Conservation (phyloP, 2,888 invertebrate species). For the Philereme transversata region DNA sequence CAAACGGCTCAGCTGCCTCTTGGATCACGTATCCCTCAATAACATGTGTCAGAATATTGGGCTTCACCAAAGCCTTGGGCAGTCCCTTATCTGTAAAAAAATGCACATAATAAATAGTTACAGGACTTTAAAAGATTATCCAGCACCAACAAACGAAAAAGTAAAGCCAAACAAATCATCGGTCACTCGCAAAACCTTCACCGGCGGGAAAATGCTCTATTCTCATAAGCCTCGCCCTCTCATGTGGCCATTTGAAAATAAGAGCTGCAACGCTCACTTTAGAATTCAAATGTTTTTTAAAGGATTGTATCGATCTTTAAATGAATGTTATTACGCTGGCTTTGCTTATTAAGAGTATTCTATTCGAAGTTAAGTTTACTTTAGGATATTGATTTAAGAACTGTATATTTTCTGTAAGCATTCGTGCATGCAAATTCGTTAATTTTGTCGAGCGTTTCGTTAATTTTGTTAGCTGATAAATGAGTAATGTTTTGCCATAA, state of each 20-base stretch:
- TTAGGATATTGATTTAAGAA: too few relatives aligned
- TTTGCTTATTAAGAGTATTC: too few relatives aligned
- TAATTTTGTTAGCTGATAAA: not conserved
- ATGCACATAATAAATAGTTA: not conserved
- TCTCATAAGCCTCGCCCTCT: too few relatives aligned
- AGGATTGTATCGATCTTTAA: too few relatives aligned
- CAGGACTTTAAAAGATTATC: not conserved
- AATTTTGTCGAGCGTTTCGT: not conserved
- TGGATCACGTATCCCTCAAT: constrained; percentile 98
- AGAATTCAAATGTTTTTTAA: too few relatives aligned
- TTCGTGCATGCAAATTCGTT: too few relatives aligned
- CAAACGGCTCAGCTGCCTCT: constrained; percentile 96
- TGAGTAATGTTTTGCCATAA: too few relatives aligned
- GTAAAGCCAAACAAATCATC: constrained; percentile 19
- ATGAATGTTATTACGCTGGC: too few relatives aligned
- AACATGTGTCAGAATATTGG: constrained; percentile 97
- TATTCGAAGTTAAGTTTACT: too few relatives aligned
- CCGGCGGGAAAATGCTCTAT: constrained; percentile 3
- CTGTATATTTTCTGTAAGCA: too few relatives aligned
- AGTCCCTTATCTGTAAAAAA: constrained; percentile 81
- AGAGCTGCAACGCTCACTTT: not conserved
- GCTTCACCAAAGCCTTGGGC: constrained; percentile 96
- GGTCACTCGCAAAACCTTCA: constrained; percentile 14
- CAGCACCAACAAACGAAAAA: constrained; percentile 9
- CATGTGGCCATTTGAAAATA: not conserved